Evolutionary conservation across 2,797 vertebrate species (phyloP).

Genomic region (Lutjanus campechanus): DNA sequence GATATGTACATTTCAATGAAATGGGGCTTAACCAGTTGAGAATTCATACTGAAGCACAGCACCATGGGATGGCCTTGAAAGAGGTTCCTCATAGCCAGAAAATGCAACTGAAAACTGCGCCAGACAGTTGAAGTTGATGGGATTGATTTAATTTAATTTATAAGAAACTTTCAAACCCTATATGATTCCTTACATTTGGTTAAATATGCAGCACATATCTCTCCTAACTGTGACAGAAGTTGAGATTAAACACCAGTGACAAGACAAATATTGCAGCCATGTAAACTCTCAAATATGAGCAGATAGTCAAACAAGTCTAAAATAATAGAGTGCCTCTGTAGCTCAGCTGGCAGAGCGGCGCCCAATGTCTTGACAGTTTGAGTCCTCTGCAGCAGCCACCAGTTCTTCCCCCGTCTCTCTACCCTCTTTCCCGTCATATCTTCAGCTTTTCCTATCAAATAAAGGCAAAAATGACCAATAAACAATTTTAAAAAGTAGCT

Average conservation of each 20-base stretch:
- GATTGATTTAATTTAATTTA: not conserved
- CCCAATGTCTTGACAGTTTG: no score
- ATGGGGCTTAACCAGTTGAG: constrained; percentile 42
- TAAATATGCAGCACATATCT: not conserved
- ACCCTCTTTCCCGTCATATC: no score
- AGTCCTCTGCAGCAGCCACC: no score
- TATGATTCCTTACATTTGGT: not conserved
- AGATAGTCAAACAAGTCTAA: not conserved
- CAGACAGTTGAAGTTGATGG: not conserved
- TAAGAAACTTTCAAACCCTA: not conserved
- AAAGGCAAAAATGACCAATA: no score
- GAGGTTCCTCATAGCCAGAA: not conserved
- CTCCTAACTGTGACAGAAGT: not conserved
- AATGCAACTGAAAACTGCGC: not conserved
- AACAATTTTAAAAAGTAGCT: not conserved
- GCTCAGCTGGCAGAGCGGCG: no score
- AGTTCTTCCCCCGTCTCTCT: no score
- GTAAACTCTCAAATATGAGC: not conserved
- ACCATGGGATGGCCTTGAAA: constrained; percentile 30
- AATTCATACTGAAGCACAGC: constrained; percentile 28
- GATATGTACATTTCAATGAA: constrained; percentile 57
- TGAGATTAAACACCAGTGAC: not conserved
- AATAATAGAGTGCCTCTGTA: not conserved
- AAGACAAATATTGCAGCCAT: not conserved
- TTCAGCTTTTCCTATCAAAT: no score